These are phyloP conservation scores for Macrostomum lignano DNA, from an alignment of 1,140 invertebrate species.

Conservation along the genomic window DNA sequence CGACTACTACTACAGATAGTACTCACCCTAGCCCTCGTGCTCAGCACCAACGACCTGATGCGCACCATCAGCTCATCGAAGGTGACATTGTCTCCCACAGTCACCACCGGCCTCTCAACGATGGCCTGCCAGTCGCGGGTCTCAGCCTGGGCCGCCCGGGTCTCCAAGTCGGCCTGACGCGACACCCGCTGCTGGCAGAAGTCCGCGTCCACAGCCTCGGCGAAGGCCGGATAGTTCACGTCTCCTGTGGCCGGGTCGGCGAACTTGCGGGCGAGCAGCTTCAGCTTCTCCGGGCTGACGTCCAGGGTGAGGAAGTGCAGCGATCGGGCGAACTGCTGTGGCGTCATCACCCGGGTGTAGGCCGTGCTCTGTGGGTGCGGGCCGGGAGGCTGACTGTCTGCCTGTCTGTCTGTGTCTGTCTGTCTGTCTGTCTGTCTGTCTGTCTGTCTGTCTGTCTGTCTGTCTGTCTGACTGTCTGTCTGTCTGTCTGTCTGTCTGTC, in stretches of 20 bases:
- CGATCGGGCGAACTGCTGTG: constrained; percentile 21
- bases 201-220: constrained; percentile 24
- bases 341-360: constrained; percentile 22
- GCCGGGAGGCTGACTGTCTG: no score
- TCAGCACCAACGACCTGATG: constrained; percentile 20
- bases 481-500: no score
- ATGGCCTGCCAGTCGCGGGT: not conserved
- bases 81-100: constrained; percentile 10
- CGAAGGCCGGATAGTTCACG: constrained; percentile 27
- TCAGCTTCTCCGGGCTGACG: constrained; percentile 17
- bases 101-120: not conserved
- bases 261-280: constrained; percentile 21
- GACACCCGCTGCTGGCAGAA: not conserved
- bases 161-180: not conserved
- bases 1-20: not conserved
- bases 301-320: constrained; percentile 22
- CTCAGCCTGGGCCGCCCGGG: not conserved
- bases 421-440: no score
- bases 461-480: no score
- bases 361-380: constrained; percentile 23
- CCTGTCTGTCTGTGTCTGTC: no score
- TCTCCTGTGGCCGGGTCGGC: constrained; percentile 20
- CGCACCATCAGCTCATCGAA: constrained; percentile 22
- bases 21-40: constrained; percentile 20
- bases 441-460: no score